Percentiles rank a stretch among this genome's conserved stretches.
These are phyloP conservation scores for Orchestia grillus DNA, from an alignment of 1,140 invertebrate genomes.

Conservation along the genomic window DNA sequence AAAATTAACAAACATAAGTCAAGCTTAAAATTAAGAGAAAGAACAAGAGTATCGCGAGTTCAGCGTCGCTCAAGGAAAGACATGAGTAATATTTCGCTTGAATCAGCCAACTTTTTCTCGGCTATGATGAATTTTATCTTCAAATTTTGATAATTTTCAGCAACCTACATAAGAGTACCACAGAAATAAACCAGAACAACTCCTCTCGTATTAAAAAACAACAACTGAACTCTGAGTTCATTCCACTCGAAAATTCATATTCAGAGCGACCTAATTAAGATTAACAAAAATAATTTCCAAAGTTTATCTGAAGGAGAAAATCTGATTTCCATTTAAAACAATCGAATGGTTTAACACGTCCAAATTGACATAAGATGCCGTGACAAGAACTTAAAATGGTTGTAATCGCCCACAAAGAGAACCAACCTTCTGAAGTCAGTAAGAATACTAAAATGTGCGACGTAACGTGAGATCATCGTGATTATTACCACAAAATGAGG, in stretches of 20 bases:
- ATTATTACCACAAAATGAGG: conserved; percentile 13
- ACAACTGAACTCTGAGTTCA: neutral
- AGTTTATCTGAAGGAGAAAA: neutral
- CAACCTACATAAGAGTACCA: neutral
- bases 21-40: conserved; percentile 54
- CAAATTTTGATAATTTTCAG: neutral
- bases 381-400: neutral
- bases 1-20: neutral
- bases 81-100: neutral
- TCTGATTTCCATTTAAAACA: neutral
- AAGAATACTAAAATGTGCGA: conserved; percentile 11
- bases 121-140: neutral
- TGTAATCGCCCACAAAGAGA: neutral
- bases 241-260: neutral
- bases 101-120: neutral
- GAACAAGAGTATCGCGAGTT: conserved; percentile 14
- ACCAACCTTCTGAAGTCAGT: neutral
- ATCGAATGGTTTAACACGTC: neutral
- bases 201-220: neutral
- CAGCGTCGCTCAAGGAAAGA: neutral
- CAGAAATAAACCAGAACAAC: neutral
- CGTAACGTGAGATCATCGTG: conserved; percentile 15
- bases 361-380: neutral
- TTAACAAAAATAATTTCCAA: neutral
- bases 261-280: neutral